A percentile compares a stretch with the other conserved stretches of the same genome.
phyloP scores from a whole-genome alignment of 30 jellyfish, hydroid and myxozoan species.

The Rhopilema esculentum region DNA sequence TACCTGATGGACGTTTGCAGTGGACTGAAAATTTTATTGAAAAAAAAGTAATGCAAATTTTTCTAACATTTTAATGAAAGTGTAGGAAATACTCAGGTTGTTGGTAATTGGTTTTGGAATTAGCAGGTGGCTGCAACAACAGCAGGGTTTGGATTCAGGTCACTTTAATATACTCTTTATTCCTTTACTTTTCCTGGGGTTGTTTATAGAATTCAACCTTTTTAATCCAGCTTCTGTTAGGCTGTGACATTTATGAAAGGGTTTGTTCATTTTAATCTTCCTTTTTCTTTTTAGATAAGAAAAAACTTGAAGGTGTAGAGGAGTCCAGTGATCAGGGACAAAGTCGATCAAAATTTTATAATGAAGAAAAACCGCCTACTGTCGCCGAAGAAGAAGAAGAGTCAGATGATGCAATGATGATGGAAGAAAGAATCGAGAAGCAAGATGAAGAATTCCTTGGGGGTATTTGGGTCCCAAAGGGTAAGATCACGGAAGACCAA shows the following conservation, averaged over 20 bases:
- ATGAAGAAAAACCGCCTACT: neutral
- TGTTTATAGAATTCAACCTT: too few relatives aligned
- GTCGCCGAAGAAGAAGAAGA: slow-evolving; percentile 15
- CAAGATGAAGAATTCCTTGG: slow-evolving; percentile 41
- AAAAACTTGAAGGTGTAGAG: neutral
- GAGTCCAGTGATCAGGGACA: neutral
- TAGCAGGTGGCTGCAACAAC: neutral
- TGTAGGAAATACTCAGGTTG: too few relatives aligned
- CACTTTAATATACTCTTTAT: neutral
- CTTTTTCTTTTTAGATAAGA: neutral
- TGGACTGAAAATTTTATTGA: too few relatives aligned
- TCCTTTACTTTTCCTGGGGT: neutral
- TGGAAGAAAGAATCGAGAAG: neutral
- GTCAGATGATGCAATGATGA: neutral
- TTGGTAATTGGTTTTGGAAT: neutral
- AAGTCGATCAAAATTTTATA: neutral
- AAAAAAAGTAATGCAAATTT: too few relatives aligned
- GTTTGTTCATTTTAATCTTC: neutral
- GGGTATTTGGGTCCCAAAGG: slow-evolving; percentile 46
- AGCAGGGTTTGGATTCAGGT: neutral
- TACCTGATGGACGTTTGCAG: too few relatives aligned
- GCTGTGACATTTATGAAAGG: too few relatives aligned
- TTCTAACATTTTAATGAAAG: too few relatives aligned
- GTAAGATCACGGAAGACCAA: neutral
- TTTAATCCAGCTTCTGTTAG: too few relatives aligned